Evolutionary conservation across 2,888 invertebrate genomes (phyloP), one percentile per base, ranked within the genome.

Genomic region (Deilephila elpenor): DNA sequence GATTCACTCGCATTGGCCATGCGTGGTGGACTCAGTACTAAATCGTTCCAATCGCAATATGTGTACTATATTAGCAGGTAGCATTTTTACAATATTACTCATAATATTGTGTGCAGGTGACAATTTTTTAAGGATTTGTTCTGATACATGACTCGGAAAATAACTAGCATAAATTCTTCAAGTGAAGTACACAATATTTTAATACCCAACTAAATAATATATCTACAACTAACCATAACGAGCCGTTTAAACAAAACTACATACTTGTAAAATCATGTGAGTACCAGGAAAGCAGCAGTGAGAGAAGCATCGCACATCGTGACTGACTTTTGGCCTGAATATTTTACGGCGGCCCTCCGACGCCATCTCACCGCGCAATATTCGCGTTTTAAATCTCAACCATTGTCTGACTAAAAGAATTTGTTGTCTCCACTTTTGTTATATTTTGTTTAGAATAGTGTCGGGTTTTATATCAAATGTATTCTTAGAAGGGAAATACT

Each of bases 271-370:
- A 74, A 56, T 62, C 77, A 81, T 76, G 79, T 78, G 81, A 78
- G 80, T 86, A 86, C 82, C 74, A 84, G 81, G 83, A 75, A 79
- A 79, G 79, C 82, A 86, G 78, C 80, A 86, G 83, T 86, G 80
- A 86, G 83, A 88, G 84, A 84, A 87, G 81, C 82, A 83, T 80
- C 80, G 78, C 80, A 79, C 80, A 80, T 92, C 93, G 93, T 93
- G 93, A 92, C 93, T 93, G 92, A 93, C 93, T 91, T 91, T 91
- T 92, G 92, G 88, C 92, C 92, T 92, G 92, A 91, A 92, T 93
- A 92, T 92, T 91, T 93, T 88, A 91, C 88, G 77, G 79, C 70
- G 29, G 81, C 80, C 84, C 85, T 88, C 79, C 84, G 86, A 90
- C 89, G 86, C 87, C 89, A 83, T 82, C 82, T 84, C 84, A 82